These are phyloP conservation scores for Dryococelus australis DNA, from an alignment of 2,888 invertebrate species.

Conservation along the genomic window DNA sequence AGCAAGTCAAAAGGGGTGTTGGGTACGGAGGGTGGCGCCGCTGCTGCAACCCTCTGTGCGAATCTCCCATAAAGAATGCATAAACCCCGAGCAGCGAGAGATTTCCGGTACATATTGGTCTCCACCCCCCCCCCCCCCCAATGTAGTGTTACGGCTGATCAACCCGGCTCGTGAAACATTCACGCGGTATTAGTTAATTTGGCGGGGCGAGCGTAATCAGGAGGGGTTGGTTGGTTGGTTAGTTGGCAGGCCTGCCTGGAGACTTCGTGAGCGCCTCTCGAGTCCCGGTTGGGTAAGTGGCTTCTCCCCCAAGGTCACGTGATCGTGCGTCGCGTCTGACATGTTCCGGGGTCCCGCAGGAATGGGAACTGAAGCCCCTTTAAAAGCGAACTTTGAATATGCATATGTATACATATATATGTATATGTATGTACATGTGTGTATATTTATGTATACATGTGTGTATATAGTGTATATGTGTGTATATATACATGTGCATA, in stretches of 20 bases:
- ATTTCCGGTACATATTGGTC: neutral
- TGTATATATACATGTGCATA: too few species aligned
- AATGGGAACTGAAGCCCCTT: too few species aligned
- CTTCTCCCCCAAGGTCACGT: too few species aligned
- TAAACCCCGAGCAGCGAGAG: neutral
- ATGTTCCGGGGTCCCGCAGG: too few species aligned
- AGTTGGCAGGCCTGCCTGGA: neutral
- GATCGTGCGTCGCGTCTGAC: too few species aligned
- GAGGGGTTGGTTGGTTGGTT: too few species aligned
- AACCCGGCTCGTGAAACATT: neutral
- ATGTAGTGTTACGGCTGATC: neutral
- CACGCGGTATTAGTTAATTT: slow-evolving; percentile 11
- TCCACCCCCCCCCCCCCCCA: neutral
- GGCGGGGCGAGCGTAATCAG: neutral
- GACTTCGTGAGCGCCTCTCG: neutral
- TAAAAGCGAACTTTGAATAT: too few species aligned
- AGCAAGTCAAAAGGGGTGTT: neutral
- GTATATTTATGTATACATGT: too few species aligned
- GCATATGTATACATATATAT: too few species aligned
- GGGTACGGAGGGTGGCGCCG: neutral
- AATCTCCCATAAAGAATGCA: neutral
- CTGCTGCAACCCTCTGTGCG: neutral
- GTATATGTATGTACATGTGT: too few species aligned
- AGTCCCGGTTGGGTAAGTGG: too few species aligned
- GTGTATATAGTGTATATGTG: too few species aligned